Evolutionary conservation across 2,113 vertebrate genomes (phyloP), one percentile per base, ranked within the genome.

Genomic region (Burhinus bistriatus): DNA sequence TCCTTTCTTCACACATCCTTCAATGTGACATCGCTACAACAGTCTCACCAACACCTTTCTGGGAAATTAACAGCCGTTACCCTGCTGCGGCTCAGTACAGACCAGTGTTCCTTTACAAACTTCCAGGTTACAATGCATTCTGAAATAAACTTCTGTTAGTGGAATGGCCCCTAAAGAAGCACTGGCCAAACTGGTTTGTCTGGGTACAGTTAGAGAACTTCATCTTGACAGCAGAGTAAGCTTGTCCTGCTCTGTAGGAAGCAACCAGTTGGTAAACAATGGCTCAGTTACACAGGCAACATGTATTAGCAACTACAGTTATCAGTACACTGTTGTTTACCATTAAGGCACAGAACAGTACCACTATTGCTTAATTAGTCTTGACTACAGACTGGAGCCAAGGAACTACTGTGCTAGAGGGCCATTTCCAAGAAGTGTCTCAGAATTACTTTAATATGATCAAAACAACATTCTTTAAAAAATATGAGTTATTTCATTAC

Each of bases 1-100:
- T 93, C 84, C 91, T 93, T 84, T 91, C 61, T 79, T 96, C 77
- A 91, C 87, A 55, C 81, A 93, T 94, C 57, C 44, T 93, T 88
- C 81, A 54, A 65, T 30, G 52, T 49, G 66, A 91, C 84, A 76
- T 69, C 0, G 3, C 89, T 83, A 17, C 36, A 85, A 72, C 29
- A 0, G 47, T 92, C 81, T 94, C 42, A 0, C 73, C 69, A 78
- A 25, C 77, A 65, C 52, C 81, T 12, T 66, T n/a, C 89, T 83
- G 84, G 65, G 81, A 79, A 75, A 72, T 83, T 59, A 85, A 79
- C 49, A 89, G 54, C 84, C 81, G 52, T 18, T 44, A 15, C 57
- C 87, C 40, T 54, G 14, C 12, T 23, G 34, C 52, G 12, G 19
- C 73, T 87, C 73, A 34, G 27, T 1, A 40, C 86, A 45, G 85